Percentiles rank a stretch among this genome's conserved stretches.
Evolutionary conservation across 2,113 vertebrate species (phyloP).

Genomic region (Nibea coibor): DNA sequence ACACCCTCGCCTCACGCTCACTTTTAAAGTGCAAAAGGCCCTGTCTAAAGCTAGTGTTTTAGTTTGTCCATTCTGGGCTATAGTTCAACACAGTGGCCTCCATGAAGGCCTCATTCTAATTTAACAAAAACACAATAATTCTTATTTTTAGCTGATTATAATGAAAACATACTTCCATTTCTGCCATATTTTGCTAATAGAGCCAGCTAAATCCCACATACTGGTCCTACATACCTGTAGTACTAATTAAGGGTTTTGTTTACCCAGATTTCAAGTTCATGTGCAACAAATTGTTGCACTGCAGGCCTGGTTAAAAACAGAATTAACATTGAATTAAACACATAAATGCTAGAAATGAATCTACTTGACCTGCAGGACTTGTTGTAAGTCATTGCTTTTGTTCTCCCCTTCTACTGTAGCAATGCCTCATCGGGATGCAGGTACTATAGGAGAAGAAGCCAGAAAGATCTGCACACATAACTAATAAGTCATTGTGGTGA

Average conservation of each 20-base stretch:
- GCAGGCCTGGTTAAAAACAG: not conserved
- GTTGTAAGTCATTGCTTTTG: not conserved
- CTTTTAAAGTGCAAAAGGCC: too few relatives aligned
- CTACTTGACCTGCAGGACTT: not conserved
- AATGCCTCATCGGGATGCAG: not conserved
- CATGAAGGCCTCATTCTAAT: too few relatives aligned
- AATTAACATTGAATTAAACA: not conserved
- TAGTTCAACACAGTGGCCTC: too few relatives aligned
- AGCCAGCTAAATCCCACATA: too few relatives aligned
- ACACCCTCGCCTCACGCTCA: too few relatives aligned
- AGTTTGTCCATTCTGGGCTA: too few relatives aligned
- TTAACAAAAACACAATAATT: too few relatives aligned
- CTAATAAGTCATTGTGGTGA: not conserved
- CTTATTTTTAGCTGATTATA: too few relatives aligned
- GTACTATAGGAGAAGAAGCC: not conserved
- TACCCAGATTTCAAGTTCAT: not conserved
- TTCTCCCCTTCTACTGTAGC: not conserved
- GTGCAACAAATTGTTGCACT: not conserved
- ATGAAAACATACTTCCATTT: too few relatives aligned
- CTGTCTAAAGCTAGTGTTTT: too few relatives aligned
- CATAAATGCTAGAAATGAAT: not conserved
- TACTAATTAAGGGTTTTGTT: not conserved
- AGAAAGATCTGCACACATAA: not conserved
- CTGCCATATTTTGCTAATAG: too few relatives aligned
- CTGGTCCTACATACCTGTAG: too few relatives aligned